Percentiles rank a stretch among this genome's conserved stretches.
phyloP scores from a whole-genome alignment of 2,113 vertebrate species.

The Psittacula cyanocephala region DNA sequence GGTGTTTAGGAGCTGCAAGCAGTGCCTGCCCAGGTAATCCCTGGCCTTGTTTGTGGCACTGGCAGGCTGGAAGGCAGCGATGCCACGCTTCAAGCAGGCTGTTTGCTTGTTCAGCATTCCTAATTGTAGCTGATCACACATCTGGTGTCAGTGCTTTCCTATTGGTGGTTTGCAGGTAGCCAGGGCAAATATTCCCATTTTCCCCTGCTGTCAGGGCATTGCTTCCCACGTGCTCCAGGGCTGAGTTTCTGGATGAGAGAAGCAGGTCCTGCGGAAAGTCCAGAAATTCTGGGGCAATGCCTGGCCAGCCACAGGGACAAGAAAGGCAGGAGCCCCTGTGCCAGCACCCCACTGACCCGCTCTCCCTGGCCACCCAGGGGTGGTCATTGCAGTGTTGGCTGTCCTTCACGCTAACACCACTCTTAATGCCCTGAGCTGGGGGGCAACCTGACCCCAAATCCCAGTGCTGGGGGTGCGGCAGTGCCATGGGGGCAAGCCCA shows the following conservation, averaged over 20 bases:
- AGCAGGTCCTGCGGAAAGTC: slow-evolving; percentile 17
- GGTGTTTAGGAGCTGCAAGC: not conserved
- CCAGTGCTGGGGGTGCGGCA: rapidly evolving
- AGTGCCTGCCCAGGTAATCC: not conserved
- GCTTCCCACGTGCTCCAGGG: rapidly evolving
- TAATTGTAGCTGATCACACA: rapidly evolving
- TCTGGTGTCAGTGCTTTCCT: not conserved
- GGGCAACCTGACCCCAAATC: not conserved
- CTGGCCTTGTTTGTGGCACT: rapidly evolving
- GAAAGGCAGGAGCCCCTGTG: rapidly evolving
- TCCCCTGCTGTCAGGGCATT: rapidly evolving
- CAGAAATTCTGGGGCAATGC: not conserved
- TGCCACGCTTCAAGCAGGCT: rapidly evolving
- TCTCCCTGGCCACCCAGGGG: rapidly evolving
- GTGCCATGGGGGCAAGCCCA: rapidly evolving
- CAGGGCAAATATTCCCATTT: not conserved
- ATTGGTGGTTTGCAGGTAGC: too few species aligned
- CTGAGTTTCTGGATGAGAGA: slow-evolving; percentile 36
- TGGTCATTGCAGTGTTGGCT: rapidly evolving
- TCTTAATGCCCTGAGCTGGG: rapidly evolving
- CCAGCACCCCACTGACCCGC: not conserved
- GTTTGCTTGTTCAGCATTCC: not conserved
- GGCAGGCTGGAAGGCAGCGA: not conserved
- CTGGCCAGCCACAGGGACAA: not conserved
- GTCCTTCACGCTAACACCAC: not conserved